Conservation (phyloP, 2,113 vertebrate genomes). For the Neotoma lepida region DNA sequence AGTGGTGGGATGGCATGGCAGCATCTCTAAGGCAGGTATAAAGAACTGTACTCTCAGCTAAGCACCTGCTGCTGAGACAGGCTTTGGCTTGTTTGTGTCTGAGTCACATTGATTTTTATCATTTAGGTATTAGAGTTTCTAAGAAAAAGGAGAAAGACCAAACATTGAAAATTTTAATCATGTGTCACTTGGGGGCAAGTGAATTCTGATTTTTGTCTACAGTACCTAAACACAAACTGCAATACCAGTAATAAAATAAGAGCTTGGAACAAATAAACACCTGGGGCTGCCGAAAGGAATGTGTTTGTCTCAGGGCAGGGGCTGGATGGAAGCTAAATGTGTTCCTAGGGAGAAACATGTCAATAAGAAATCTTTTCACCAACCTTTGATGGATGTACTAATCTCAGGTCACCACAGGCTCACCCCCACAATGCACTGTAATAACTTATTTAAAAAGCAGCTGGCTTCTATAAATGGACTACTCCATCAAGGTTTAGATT, state of each 20-base stretch:
- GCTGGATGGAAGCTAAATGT: constrained; percentile 27
- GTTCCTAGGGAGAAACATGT: constrained; percentile 59
- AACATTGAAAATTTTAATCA: constrained; percentile 47
- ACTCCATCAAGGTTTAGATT: constrained; percentile 42
- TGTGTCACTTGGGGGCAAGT: constrained; percentile 52
- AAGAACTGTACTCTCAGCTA: neutral
- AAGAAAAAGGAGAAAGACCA: neutral
- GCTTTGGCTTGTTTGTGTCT: neutral
- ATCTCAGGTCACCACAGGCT: constrained; percentile 43
- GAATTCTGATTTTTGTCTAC: constrained; percentile 62
- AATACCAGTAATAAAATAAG: constrained; percentile 55
- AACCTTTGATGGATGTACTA: constrained; percentile 72
- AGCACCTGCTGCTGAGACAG: neutral
- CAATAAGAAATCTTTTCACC: constrained; percentile 56
- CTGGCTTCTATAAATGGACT: constrained; percentile 63
- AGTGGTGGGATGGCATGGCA: neutral
- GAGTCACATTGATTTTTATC: neutral
- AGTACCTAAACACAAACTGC: constrained; percentile 53
- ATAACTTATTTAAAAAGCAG: constrained; percentile 69
- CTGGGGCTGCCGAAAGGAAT: constrained; percentile 46
- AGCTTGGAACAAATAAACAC: constrained; percentile 59
- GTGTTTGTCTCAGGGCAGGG: constrained; percentile 46
- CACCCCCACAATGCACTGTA: constrained; percentile 27
- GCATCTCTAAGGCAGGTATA: neutral
- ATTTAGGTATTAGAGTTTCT: neutral